Conservation (phyloP, 2,797 vertebrate species). For the Hydrocynus forskahlii region DNA sequence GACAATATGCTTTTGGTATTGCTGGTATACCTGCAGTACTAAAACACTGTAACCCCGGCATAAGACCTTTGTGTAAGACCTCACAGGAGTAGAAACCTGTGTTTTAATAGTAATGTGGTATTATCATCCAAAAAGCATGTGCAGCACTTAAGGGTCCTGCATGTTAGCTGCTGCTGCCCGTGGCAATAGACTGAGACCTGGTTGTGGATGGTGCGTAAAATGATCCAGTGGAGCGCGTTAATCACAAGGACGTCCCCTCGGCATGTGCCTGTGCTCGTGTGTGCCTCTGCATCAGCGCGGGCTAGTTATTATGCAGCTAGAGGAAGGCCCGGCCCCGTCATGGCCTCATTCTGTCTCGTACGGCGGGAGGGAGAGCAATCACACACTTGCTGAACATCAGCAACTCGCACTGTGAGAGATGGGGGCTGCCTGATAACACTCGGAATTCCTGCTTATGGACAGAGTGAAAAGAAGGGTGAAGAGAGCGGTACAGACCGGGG, state of each 20-base stretch:
- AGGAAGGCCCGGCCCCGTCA: conserved; percentile 26
- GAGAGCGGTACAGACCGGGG: not conserved
- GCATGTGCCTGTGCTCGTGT: not conserved
- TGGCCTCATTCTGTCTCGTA: conserved; percentile 52
- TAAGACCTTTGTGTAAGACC: not conserved
- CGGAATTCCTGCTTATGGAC: conserved; percentile 10
- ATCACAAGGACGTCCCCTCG: not conserved
- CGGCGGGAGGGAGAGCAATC: conserved; percentile 27
- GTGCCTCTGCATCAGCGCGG: conserved; percentile 13
- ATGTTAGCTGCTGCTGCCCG: not conserved
- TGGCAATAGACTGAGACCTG: not conserved
- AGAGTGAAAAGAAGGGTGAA: not conserved
- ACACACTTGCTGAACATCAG: conserved; percentile 4
- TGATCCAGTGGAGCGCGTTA: conserved; percentile 11
- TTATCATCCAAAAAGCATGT: not conserved
- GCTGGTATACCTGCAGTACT: not conserved
- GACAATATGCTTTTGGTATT: not conserved
- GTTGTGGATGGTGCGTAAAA: not conserved
- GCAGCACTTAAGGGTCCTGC: not conserved
- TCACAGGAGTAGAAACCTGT: not conserved
- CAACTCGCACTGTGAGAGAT: conserved; percentile 12
- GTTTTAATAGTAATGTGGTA: not conserved
- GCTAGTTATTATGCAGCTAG: conserved; percentile 46
- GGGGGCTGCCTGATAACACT: conserved; percentile 15
- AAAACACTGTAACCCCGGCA: not conserved